Base-by-base conservation (phyloP, 2,797 vertebrate species). In the Acridotheres tristis region DNA sequence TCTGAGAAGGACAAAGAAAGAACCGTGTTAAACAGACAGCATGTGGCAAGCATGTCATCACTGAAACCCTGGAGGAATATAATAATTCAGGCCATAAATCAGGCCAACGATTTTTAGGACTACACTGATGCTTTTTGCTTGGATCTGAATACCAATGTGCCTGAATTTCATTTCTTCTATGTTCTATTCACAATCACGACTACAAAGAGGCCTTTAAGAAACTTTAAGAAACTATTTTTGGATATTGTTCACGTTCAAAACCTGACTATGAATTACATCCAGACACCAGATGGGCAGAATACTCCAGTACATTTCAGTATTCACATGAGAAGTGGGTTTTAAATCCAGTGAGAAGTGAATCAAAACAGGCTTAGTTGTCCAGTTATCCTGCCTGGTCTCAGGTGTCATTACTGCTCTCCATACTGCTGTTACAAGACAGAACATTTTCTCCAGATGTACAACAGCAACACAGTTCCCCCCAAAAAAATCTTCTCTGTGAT, bases 31-130 rank as follows among this genome's bases (percentile, higher is more conserved):
- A 94, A 74, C 29, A 81, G 88, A 86, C 65, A 94, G 65, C 77
- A 78, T 55, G 77, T 50, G 87, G 71, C 68, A 88, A 87, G 80
- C 27, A 67, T 65, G 72, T 81, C 92, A 90, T 38, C 54, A 73
- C 34, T 43, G 27, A 85, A 85, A 57, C 45, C 63, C 53, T 87
- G n/a, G 38, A 83, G 85, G 45, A 67, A 68, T 88, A 58, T 51
- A 81, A 63, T 43, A 93, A 93, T 89, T 96, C 81, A 90, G 71
- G 38, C 43, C 67, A 92, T 84, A 92, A 88, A 95, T 95, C 72
- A 95, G 81, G 72, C 40, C 89, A 80, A 34, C 88, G 91, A 71
- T 53, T 90, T 82, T 67, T 73, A 77, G 82, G 75, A 72, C 42
- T 89, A 45, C 65, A 47, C 18, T 77, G 84, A 77, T 66, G 66